Percentiles rank a stretch among this genome's conserved stretches.
These are phyloP conservation scores for Hetaerina titia DNA, from an alignment of 2,888 invertebrate genomes.

Conservation along the genomic window DNA sequence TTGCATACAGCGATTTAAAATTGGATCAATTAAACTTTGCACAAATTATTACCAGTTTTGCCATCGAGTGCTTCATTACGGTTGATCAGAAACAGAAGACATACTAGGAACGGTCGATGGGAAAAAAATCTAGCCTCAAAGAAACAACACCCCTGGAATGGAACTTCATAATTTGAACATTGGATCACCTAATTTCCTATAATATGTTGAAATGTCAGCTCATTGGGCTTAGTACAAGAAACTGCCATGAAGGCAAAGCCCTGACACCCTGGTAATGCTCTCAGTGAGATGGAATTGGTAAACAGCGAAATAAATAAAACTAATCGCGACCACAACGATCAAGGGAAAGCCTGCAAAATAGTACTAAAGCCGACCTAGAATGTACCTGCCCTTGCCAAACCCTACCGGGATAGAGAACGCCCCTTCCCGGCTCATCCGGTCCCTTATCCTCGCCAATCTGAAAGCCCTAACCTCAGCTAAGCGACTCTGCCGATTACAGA, in stretches of 20 bases:
- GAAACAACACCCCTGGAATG: too few species aligned
- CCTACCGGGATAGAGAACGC: too few species aligned
- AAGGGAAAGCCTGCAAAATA: background rate
- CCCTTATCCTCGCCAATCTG: background rate
- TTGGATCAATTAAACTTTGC: too few species aligned
- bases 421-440: background rate
- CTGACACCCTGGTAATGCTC: background rate
- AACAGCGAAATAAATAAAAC: background rate
- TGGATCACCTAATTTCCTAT: too few species aligned
- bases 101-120: too few species aligned
- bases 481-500: conserved; percentile 40
- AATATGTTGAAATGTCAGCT: background rate
- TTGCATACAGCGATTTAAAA: too few species aligned
- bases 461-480: conserved; percentile 17
- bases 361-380: background rate
- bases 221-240: background rate
- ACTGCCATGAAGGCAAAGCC: background rate
- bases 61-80: too few species aligned
- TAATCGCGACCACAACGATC: background rate
- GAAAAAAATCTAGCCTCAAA: too few species aligned
- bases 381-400: background rate
- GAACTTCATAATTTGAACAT: too few species aligned
- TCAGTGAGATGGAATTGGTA: background rate
- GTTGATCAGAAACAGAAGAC: too few species aligned
- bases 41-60: too few species aligned